Evolutionary conservation across 1,140 invertebrate species (phyloP), one percentile per base, ranked within the genome.

Genomic region (Plodia interpunctella): DNA sequence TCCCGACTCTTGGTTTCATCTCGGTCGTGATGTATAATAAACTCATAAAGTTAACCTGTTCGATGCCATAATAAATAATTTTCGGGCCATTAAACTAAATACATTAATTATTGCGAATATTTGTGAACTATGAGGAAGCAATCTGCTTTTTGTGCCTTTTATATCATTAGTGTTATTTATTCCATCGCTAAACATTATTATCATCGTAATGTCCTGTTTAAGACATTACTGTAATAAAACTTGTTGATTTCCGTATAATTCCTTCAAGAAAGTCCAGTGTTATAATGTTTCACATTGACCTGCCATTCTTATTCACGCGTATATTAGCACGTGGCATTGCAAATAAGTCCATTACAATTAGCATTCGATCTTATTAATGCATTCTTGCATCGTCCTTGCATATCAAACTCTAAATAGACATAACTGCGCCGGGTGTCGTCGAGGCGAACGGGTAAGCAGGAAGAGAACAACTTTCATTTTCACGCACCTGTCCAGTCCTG

Each of bases 381-480:
- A 38, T 59, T 62, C 49, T 66, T 55, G 32, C 13, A 64, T 54
- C 67, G 80, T 80, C 81, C 81, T 87, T 84, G 76, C 63, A 64
- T 74, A 68, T 70, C 63, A 63, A 44, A 44, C 59, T 63, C 65
- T 76, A 74, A 79, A 66, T 66, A 70, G 51, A 73, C 64, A 70
- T 73, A 64, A 51, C 49, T 30, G 63, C 63, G 64, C 63, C 50
- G 58, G 60, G 59, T 59, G 57, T 62, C 51, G 60, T 57, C 81
- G 80, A 80, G 83, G 77, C 74, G 62, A 86, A 74, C 83, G 66
- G 70, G 76, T 75, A 72, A 87, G 63, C 83, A 88, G 86, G 86
- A 88, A 88, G 83, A 76, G 79, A 86, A 87, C 86, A 86, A 88
- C 86, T 88, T 88, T 88, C 86, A 82, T 84, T 88, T 88, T 87